These are phyloP conservation scores for Dendroctonus ponderosae DNA, from an alignment of 1,140 invertebrate genomes.

Conservation along the genomic window DNA sequence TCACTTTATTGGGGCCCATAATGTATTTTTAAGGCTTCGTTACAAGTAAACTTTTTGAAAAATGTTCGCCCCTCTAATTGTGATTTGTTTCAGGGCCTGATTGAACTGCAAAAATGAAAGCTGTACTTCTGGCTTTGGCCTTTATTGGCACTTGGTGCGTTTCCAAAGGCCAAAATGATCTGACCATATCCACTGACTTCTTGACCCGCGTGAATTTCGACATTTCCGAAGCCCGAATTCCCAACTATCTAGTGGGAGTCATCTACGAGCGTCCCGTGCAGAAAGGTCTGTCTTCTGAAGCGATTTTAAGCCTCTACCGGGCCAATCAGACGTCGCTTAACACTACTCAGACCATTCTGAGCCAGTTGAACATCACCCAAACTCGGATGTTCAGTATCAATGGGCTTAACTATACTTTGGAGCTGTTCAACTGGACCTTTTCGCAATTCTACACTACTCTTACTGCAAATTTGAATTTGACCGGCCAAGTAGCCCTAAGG, in stretches of 20 bases:
- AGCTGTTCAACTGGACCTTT: slow-evolving; percentile 13
- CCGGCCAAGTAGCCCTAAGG: background rate
- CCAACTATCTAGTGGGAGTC: slow-evolving; percentile 7
- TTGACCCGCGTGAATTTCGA: slow-evolving; percentile 2
- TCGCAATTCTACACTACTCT: slow-evolving; percentile 12
- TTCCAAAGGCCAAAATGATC: background rate
- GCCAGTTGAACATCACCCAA: slow-evolving; percentile 3
- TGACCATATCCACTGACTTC: slow-evolving; percentile 2
- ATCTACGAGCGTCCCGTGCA: slow-evolving; percentile 5
- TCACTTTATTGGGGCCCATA: too few relatives aligned
- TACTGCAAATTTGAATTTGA: background rate
- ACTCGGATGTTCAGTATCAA: slow-evolving; percentile 10
- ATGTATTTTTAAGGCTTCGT: too few relatives aligned
- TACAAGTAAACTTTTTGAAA: too few relatives aligned
- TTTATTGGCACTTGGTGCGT: background rate
- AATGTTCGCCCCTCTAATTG: too few relatives aligned
- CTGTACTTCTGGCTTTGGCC: background rate
- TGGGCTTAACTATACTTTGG: slow-evolving; percentile 11
- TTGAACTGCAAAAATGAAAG: slow-evolving; percentile 5
- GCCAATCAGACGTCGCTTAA: background rate
- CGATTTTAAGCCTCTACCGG: slow-evolving; percentile 10
- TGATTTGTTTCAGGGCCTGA: background rate
- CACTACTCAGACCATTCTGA: slow-evolving; percentile 4
- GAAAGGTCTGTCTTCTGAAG: slow-evolving; percentile 1
- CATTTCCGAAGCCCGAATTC: slow-evolving; percentile 8